A percentile compares a stretch with the other conserved stretches of the same genome.
These are phyloP conservation scores for Pelodiscus sinensis DNA, from an alignment of 2,113 vertebrate genomes.

Conservation along the genomic window DNA sequence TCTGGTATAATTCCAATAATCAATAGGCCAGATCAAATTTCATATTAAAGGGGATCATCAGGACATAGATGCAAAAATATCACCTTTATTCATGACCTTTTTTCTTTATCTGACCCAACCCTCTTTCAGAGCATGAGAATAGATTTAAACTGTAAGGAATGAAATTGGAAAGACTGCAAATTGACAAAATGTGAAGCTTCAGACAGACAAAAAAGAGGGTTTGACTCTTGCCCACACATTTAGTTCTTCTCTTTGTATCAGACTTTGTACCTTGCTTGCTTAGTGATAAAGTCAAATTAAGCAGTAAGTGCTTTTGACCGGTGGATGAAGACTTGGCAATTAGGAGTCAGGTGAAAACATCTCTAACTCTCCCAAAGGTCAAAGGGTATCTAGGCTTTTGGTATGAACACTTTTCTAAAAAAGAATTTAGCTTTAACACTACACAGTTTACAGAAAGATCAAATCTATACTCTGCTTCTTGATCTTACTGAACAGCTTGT, in stretches of 20 bases:
- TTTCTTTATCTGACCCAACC: background rate
- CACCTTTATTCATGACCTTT: background rate
- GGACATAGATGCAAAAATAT: accelerated
- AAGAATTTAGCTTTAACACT: background rate
- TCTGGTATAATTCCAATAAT: background rate
- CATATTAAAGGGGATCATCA: background rate
- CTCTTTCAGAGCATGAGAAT: background rate
- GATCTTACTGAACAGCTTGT: background rate
- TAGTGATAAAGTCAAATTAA: background rate
- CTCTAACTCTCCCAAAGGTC: background rate
- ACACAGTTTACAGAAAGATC: background rate
- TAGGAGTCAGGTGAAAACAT: too few relatives aligned
- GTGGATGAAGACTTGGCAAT: background rate
- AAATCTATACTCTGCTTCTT: background rate
- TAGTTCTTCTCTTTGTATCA: background rate
- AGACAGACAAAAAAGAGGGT: background rate
- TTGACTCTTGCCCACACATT: background rate
- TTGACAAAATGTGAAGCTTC: background rate
- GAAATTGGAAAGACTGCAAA: background rate
- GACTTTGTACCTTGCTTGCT: background rate
- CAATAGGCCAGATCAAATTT: background rate
- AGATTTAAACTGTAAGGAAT: background rate
- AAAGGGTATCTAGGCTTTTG: background rate
- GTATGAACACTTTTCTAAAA: background rate
- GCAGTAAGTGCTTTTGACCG: background rate